Percentiles rank a stretch among this genome's conserved stretches.
Evolutionary conservation across 2,113 vertebrate genomes (phyloP).

Genomic region (Chaetodon trifascialis): DNA sequence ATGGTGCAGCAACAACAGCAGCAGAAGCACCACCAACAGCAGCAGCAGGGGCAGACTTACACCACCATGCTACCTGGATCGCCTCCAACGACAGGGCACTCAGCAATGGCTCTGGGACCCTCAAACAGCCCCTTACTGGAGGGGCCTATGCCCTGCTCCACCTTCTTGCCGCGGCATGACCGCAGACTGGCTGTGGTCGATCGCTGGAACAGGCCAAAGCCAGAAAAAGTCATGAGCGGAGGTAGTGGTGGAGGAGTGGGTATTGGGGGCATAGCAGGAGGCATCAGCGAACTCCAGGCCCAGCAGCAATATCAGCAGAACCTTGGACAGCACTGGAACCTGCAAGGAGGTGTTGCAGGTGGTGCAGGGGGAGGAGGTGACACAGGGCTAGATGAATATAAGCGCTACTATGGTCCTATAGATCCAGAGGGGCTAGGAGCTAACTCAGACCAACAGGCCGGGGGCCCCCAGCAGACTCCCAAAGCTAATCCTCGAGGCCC

Average conservation of each 20-base stretch:
- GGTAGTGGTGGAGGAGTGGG: slow-evolving; percentile 77
- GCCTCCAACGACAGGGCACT: slow-evolving; percentile 82
- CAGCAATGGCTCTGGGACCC: slow-evolving; percentile 86
- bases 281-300: slow-evolving; percentile 78
- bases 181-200: slow-evolving; percentile 88
- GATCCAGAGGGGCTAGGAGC: slow-evolving; percentile 90
- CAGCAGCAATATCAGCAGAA: slow-evolving; percentile 79
- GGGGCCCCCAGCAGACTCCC: slow-evolving; percentile 80
- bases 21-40: slow-evolving; percentile 80
- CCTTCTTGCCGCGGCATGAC: slow-evolving; percentile 90
- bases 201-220: slow-evolving; percentile 89
- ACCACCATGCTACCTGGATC: slow-evolving; percentile 83
- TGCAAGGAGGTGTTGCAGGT: slow-evolving; percentile 60
- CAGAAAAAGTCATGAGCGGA: slow-evolving; percentile 82
- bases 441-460: slow-evolving; percentile 76
- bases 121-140: slow-evolving; percentile 87
- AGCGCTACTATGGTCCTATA: slow-evolving; percentile 93
- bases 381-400: slow-evolving; percentile 88
- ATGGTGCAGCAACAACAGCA: slow-evolving; percentile 84
- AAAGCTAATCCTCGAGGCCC: slow-evolving; percentile 76
- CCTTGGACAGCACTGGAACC: slow-evolving; percentile 80
- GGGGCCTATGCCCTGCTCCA: slow-evolving; percentile 88
- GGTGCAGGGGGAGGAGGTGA: slow-evolving; percentile 67
- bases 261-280: slow-evolving; percentile 79
- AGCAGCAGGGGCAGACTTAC: slow-evolving; percentile 80